Conservation (phyloP, 64 coral and sea anemone species). For the Montipora sp. region DNA sequence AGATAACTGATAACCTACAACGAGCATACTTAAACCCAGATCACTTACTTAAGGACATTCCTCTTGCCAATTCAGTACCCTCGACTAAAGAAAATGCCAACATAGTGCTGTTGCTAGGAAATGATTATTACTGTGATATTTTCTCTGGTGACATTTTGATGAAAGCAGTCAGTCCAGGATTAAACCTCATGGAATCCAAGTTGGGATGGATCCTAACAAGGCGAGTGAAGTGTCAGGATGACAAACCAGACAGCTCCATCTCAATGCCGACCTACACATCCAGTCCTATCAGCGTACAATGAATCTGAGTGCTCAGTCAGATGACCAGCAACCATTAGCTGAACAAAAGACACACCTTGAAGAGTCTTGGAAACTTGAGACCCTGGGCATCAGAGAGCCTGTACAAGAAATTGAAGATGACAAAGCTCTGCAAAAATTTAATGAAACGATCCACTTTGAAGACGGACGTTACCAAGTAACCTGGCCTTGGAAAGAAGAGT, state of each 20-base stretch:
- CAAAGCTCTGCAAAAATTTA: constrained; percentile 22
- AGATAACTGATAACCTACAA: constrained; percentile 35
- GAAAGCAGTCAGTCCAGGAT: background rate
- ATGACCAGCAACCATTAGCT: background rate
- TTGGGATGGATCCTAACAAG: constrained; percentile 25
- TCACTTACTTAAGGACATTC: constrained; percentile 9
- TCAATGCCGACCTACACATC: background rate
- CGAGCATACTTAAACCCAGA: background rate
- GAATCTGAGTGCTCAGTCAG: background rate
- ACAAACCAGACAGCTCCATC: background rate
- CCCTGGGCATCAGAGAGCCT: constrained; percentile 3
- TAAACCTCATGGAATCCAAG: background rate
- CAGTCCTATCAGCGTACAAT: background rate
- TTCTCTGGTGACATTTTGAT: background rate
- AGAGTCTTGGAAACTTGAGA: constrained; percentile 28
- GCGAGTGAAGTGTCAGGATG: background rate
- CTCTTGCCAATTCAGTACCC: constrained; percentile 15
- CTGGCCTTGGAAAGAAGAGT: constrained; percentile 44
- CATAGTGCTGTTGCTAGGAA: constrained; percentile 1
- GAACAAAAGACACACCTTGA: background rate
- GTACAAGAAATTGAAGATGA: background rate
- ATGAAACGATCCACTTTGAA: background rate
- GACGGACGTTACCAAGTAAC: constrained; percentile 20
- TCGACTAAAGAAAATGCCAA: background rate
- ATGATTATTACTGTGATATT: constrained; percentile 14